A percentile compares a stretch with the other conserved stretches of the same genome.
Evolutionary conservation across 2,113 vertebrate species (phyloP).

Genomic region (Phyllostomus hastatus): DNA sequence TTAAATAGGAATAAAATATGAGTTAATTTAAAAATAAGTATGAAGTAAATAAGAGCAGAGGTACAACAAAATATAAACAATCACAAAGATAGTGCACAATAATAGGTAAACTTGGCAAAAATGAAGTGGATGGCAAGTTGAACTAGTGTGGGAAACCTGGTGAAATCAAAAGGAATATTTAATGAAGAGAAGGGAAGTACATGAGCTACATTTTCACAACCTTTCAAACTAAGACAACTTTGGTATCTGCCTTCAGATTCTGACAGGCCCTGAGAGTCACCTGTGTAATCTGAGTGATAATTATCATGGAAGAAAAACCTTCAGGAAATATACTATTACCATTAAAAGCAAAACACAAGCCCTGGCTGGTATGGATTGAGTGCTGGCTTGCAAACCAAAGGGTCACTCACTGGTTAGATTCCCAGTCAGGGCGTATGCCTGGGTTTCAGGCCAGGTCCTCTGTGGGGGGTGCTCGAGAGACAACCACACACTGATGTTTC

Average conservation of each 20-base stretch:
- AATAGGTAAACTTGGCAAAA: neutral
- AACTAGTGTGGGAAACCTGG: neutral
- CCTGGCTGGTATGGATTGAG: too few species aligned
- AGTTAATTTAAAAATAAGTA: neutral
- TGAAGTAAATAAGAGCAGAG: neutral
- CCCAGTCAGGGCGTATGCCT: too few species aligned
- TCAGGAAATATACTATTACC: neutral
- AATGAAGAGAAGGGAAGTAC: neutral
- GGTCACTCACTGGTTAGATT: too few species aligned
- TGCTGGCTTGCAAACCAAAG: too few species aligned
- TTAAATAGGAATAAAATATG: neutral
- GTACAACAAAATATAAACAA: neutral
- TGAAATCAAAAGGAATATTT: too few species aligned
- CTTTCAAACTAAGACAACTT: neutral
- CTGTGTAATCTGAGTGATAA: neutral
- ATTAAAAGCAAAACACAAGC: neutral
- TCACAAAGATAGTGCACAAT: neutral
- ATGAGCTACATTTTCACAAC: neutral
- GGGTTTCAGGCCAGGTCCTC: too few species aligned
- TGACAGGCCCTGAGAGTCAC: neutral
- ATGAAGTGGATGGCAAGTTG: neutral
- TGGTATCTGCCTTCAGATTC: neutral
- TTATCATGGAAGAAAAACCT: neutral
- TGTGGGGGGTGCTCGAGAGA: too few species aligned
- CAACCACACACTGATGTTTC: too few species aligned